A percentile compares a stretch with the other conserved stretches of the same genome.
Evolutionary conservation across 1,140 invertebrate genomes (phyloP).

Genomic region (Conus ventricosus): DNA sequence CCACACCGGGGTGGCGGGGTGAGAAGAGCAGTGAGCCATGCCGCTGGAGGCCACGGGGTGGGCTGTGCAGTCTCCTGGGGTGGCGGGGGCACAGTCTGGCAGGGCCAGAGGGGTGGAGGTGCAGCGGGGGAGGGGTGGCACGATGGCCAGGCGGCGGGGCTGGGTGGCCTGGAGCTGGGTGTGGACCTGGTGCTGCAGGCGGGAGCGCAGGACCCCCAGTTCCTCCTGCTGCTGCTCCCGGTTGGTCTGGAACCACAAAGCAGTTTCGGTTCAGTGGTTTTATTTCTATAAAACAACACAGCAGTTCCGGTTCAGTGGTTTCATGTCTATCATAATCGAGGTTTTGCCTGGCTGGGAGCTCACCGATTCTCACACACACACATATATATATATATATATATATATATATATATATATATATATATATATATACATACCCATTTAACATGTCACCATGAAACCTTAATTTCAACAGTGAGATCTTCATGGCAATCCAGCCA

Average conservation of each 20-base stretch:
- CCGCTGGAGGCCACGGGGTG: background rate
- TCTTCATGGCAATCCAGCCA: too few species aligned
- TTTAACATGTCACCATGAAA: too few species aligned
- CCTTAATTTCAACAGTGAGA: too few species aligned
- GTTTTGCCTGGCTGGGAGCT: too few species aligned
- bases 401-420: too few species aligned
- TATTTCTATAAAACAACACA: background rate
- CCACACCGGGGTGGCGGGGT: background rate
- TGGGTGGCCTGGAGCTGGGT: slow-evolving; percentile 9
- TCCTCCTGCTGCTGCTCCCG: slow-evolving; percentile 23
- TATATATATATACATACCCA: too few species aligned
- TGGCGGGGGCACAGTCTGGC: background rate
- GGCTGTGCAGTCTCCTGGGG: background rate
- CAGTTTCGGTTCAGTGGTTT: background rate
- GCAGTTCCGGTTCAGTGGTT: too few species aligned
- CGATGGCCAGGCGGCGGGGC: slow-evolving; percentile 22
- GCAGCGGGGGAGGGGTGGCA: slow-evolving; percentile 12
- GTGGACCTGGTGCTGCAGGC: slow-evolving; percentile 14
- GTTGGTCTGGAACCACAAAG: background rate
- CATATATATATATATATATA: too few species aligned
- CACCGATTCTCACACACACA: too few species aligned
- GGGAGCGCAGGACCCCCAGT: slow-evolving; percentile 6
- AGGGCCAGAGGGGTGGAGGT: background rate
- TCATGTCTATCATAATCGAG: too few species aligned
- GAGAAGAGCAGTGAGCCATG: background rate